A percentile compares a stretch with the other conserved stretches of the same genome.
Evolutionary conservation across 2,113 vertebrate genomes (phyloP).

Genomic region (Pseudopipra pipra): DNA sequence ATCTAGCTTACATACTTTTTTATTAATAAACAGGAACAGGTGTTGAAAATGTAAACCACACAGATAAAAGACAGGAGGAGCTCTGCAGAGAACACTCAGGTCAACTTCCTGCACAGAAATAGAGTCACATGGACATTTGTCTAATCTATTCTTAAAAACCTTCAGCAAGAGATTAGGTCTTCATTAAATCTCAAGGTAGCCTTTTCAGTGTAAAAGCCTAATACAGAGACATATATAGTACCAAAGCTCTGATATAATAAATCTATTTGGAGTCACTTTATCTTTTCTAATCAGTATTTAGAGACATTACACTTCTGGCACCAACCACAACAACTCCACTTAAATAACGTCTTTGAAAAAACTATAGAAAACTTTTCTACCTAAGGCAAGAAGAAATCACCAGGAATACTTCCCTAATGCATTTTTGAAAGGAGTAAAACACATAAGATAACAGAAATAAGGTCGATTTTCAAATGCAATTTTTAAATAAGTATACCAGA

Average conservation of each 20-base stretch:
- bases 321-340: background rate
- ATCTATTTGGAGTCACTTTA: background rate
- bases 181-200: background rate
- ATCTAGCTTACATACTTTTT: background rate
- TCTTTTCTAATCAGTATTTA: background rate
- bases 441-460: background rate
- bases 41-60: constrained; percentile 1
- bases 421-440: background rate
- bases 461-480: background rate
- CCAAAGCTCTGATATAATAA: background rate
- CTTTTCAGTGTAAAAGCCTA: constrained; percentile 2
- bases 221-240: background rate
- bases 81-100: background rate
- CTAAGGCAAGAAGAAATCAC: background rate
- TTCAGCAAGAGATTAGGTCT: background rate
- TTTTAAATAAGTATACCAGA: background rate
- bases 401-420: background rate
- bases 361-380: background rate
- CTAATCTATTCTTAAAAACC: constrained; percentile 15
- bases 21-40: background rate
- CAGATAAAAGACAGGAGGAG: background rate
- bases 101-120: background rate
- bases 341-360: background rate
- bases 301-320: background rate
- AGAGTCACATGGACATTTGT: background rate